A percentile compares a stretch with the other conserved stretches of the same genome.
phyloP scores from a whole-genome alignment of 2,113 vertebrate species.

The Stegostoma tigrinum region DNA sequence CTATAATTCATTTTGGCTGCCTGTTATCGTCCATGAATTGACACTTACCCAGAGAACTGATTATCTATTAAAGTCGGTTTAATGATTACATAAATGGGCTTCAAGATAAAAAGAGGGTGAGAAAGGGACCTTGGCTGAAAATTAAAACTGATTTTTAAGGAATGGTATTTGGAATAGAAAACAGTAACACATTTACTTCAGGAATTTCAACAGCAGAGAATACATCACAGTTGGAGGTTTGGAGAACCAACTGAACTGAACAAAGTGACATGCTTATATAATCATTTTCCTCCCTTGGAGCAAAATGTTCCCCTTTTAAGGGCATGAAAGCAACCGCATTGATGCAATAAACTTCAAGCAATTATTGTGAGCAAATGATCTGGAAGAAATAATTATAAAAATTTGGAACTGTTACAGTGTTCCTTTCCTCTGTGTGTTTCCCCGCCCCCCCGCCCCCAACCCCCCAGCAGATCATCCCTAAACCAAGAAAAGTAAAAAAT shows the following conservation, averaged over 20 bases:
- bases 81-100: neutral
- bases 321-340: neutral
- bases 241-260: neutral
- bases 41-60: neutral
- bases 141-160: neutral
- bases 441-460: too few relatives aligned
- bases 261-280: neutral
- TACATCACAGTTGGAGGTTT: neutral
- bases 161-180: neutral
- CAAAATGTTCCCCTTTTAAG: neutral
- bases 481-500: neutral
- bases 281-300: neutral
- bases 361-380: neutral
- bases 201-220: neutral
- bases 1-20: neutral
- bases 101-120: neutral
- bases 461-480: neutral
- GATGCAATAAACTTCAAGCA: neutral
- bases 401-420: neutral
- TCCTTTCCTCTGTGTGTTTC: neutral
- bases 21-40: neutral
- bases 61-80: conserved; percentile 10
- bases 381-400: neutral
- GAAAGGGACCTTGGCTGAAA: neutral
- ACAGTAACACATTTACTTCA: neutral